These are phyloP conservation scores for Conus betulinus DNA, from an alignment of 1,140 invertebrate species.

Conservation along the genomic window DNA sequence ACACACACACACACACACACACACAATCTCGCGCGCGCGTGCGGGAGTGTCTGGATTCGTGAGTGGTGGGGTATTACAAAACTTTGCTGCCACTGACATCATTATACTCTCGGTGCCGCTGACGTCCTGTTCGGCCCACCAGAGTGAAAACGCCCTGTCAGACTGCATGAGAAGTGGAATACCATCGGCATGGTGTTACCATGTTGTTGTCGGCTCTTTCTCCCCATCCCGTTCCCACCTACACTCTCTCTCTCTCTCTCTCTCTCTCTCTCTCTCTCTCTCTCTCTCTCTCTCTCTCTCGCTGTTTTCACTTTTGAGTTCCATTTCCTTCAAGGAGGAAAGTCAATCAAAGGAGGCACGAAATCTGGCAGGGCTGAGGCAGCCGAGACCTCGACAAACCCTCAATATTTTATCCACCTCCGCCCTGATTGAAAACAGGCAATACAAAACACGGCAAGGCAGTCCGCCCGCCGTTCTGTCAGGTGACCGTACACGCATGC, in stretches of 20 bases:
- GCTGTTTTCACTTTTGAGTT: neutral
- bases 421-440: conserved; percentile 1
- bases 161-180: too few species aligned
- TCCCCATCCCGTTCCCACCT: neutral
- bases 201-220: neutral
- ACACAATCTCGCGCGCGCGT: too few species aligned
- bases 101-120: too few species aligned
- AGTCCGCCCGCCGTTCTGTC: too few species aligned
- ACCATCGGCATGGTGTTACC: too few species aligned
- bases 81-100: too few species aligned
- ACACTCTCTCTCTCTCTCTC: neutral
- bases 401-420: conserved; percentile 19
- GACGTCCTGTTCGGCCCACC: too few species aligned
- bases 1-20: too few species aligned
- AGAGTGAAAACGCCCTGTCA: too few species aligned
- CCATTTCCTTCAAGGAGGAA: neutral
- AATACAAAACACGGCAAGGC: neutral
- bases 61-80: too few species aligned
- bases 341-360: conserved; percentile 15
- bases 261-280: neutral
- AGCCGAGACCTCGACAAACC: neutral
- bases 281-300: neutral
- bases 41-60: too few species aligned
- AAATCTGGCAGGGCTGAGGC: neutral
- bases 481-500: too few species aligned